Conservation (phyloP, 2,888 invertebrate species). For the Anorthoa munda region DNA sequence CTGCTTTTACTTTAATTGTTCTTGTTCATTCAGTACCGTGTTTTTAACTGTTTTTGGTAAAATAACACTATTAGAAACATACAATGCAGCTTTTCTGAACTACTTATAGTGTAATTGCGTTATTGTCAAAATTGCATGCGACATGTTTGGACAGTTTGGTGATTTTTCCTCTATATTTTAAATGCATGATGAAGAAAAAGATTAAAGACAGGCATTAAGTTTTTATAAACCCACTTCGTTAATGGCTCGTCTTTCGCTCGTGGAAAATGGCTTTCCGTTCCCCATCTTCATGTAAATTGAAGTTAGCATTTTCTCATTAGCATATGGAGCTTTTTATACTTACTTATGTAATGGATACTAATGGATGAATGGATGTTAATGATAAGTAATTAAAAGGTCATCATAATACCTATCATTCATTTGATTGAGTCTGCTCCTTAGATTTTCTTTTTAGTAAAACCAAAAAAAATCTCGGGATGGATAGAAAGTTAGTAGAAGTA, state of each 20-base stretch:
- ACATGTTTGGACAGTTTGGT: slow-evolving; percentile 13
- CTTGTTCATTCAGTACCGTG: slow-evolving; percentile 68
- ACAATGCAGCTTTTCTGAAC: background rate
- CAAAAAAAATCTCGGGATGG: no score
- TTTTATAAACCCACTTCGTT: slow-evolving; percentile 10
- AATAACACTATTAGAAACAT: slow-evolving; percentile 18
- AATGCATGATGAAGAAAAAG: slow-evolving; percentile 15
- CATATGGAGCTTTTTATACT: slow-evolving; percentile 4
- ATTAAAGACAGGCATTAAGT: slow-evolving; percentile 13
- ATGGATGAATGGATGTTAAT: background rate
- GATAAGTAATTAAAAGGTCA: background rate
- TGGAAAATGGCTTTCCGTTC: slow-evolving; percentile 29
- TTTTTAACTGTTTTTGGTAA: slow-evolving; percentile 64
- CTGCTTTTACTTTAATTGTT: slow-evolving; percentile 90
- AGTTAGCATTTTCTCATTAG: slow-evolving; percentile 14
- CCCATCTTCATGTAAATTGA: slow-evolving; percentile 22
- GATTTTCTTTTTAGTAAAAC: background rate
- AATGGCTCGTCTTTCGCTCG: background rate
- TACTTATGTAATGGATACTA: background rate
- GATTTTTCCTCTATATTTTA: slow-evolving; percentile 24
- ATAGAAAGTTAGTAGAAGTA: no score
- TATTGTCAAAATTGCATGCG: slow-evolving; percentile 52
- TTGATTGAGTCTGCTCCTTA: background rate
- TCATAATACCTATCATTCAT: background rate
- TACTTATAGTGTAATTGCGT: slow-evolving; percentile 26